These are phyloP conservation scores for Phenganax subtilis DNA, from an alignment of 92 coral and sea anemone genomes.

Conservation along the genomic window DNA sequence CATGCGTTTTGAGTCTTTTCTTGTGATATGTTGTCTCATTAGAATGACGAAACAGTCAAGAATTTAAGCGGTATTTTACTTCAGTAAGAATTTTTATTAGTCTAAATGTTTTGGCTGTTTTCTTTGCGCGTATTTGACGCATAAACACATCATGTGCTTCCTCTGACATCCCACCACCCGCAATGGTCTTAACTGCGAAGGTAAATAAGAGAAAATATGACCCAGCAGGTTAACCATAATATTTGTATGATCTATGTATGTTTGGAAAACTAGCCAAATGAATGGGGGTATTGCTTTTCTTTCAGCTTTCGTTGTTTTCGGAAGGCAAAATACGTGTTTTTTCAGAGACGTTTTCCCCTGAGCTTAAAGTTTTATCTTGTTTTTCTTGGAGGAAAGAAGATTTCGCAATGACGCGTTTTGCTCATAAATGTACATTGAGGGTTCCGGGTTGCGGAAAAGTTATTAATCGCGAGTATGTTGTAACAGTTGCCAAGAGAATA, in stretches of 20 bases:
- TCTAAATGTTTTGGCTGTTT: constrained; percentile 15
- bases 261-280: constrained; percentile 47
- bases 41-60: background rate
- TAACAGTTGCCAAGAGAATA: constrained; percentile 29
- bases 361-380: constrained; percentile 30
- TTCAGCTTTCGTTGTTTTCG: constrained; percentile 40
- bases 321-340: constrained; percentile 28
- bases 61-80: constrained; percentile 3
- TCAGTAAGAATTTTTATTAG: constrained; percentile 17
- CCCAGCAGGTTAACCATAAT: constrained; percentile 44
- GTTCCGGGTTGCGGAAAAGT: constrained; percentile 30
- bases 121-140: constrained; percentile 25
- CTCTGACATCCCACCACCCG: constrained; percentile 39
- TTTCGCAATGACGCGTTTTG: background rate
- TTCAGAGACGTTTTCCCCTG: constrained; percentile 2
- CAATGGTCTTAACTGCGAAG: constrained; percentile 37
- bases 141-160: constrained; percentile 40
- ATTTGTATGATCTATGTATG: constrained; percentile 36
- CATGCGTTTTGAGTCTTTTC: background rate
- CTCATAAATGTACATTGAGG: background rate
- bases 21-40: background rate
- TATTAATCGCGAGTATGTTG: constrained; percentile 30
- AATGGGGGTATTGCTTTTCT: constrained; percentile 42
- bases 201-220: constrained; percentile 38
- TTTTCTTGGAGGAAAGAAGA: constrained; percentile 24